Percentiles rank a stretch among this genome's conserved stretches.
Conservation (phyloP, 2,113 vertebrate species). For the Oenanthe oenanthe region DNA sequence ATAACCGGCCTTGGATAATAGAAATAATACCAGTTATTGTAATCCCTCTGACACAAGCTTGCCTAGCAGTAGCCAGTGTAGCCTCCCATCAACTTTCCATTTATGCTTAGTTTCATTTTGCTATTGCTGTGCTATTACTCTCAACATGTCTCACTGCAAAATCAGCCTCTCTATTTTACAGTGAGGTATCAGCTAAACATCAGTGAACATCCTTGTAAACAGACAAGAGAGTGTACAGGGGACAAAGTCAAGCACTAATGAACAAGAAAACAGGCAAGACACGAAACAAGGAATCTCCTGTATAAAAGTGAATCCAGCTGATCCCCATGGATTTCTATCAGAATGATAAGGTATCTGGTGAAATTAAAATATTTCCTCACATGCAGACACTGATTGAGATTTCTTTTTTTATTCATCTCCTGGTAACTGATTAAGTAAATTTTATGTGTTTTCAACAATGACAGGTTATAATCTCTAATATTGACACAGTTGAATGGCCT, state of each 20-base stretch:
- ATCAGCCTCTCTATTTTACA: neutral
- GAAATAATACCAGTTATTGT: slow-evolving; percentile 52
- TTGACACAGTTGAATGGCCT: neutral
- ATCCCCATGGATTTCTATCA: neutral
- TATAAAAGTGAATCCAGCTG: neutral
- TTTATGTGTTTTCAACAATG: neutral
- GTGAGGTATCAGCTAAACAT: neutral
- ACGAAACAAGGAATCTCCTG: neutral
- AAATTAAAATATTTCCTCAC: neutral
- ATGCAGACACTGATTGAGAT: neutral
- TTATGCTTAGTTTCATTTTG: slow-evolving; percentile 14
- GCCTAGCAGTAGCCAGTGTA: neutral
- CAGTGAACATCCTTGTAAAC: neutral
- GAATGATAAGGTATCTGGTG: neutral
- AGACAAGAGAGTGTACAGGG: neutral
- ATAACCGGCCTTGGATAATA: slow-evolving; percentile 46
- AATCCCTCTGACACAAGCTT: slow-evolving; percentile 21
- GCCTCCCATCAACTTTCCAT: slow-evolving; percentile 50
- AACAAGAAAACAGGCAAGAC: neutral
- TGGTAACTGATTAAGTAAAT: neutral
- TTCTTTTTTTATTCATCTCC: neutral
- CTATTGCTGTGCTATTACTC: neutral
- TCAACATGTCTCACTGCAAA: neutral
- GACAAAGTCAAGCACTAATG: neutral
- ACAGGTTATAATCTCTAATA: neutral